Conservation (phyloP, 2,113 vertebrate genomes). For the Formicarius rufipectus region DNA sequence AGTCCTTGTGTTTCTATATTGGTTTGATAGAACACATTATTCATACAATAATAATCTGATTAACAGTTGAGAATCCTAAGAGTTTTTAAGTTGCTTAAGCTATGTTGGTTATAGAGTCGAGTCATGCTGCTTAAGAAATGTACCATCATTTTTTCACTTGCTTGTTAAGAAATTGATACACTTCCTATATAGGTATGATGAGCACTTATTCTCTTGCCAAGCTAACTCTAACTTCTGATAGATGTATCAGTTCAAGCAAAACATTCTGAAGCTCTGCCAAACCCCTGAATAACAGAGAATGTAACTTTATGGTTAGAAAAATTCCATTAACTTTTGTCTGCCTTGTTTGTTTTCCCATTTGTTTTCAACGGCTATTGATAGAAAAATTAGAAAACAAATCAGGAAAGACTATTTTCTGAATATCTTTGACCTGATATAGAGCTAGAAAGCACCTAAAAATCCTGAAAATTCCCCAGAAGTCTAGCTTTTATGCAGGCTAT, state of each 20-base stretch:
- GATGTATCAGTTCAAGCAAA: not conserved
- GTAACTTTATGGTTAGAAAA: not conserved
- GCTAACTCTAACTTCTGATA: not conserved
- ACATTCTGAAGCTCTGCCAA: not conserved
- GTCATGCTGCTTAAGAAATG: not conserved
- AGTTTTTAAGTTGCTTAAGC: not conserved
- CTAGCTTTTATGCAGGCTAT: not conserved
- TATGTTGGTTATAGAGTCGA: not conserved
- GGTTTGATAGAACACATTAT: not conserved
- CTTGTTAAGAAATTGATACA: not conserved
- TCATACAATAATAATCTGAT: not conserved
- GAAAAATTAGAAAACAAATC: not conserved
- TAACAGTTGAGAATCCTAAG: not conserved
- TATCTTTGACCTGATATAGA: not conserved
- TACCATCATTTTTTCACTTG: not conserved
- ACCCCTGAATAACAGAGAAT: not conserved
- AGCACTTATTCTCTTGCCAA: not conserved
- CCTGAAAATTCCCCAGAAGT: not conserved
- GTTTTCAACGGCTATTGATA: not conserved
- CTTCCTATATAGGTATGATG: not conserved
- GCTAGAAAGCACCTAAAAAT: not conserved
- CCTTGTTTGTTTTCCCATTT: not conserved
- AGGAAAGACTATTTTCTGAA: not conserved
- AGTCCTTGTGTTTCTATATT: not conserved
- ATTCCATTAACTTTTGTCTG: not conserved